These are phyloP conservation scores for Anneissia japonica DNA, from an alignment of 35 echinoderm and acorn worm species.

Conservation along the genomic window DNA sequence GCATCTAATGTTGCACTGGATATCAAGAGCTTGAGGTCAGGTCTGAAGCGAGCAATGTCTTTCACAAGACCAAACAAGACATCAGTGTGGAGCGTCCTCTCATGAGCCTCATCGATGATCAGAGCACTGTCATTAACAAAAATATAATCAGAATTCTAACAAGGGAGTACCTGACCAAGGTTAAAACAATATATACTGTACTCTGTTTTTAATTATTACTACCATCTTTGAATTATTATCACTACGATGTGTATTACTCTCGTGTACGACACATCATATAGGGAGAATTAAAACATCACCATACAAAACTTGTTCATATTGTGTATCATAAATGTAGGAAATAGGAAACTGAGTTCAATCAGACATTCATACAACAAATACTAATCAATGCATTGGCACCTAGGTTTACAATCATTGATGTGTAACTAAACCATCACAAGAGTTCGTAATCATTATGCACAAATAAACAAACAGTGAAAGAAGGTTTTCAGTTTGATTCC, in stretches of 20 bases:
- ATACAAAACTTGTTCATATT: too few relatives aligned
- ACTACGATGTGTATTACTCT: background rate
- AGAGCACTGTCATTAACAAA: constrained; percentile 44
- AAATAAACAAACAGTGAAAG: too few relatives aligned
- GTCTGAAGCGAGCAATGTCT: constrained; percentile 88
- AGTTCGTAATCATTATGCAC: too few relatives aligned
- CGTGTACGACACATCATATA: background rate
- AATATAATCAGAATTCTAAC: background rate
- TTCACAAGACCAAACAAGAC: constrained; percentile 94
- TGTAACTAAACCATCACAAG: too few relatives aligned
- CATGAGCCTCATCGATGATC: constrained; percentile 94
- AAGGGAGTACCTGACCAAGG: background rate
- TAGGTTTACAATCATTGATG: too few relatives aligned
- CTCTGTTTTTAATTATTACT: too few relatives aligned
- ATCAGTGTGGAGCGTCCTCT: constrained; percentile 90
- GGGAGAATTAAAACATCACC: too few relatives aligned
- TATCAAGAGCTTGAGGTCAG: constrained; percentile 86
- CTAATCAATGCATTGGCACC: too few relatives aligned
- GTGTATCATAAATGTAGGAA: too few relatives aligned
- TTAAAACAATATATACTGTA: background rate
- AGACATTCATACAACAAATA: too few relatives aligned
- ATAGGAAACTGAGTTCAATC: too few relatives aligned
- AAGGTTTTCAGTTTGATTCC: too few relatives aligned
- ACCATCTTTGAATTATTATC: background rate
- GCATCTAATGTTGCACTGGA: constrained; percentile 94